phyloP scores from a whole-genome alignment of 2,888 invertebrate species.

The Mechanitis mazaeus region DNA sequence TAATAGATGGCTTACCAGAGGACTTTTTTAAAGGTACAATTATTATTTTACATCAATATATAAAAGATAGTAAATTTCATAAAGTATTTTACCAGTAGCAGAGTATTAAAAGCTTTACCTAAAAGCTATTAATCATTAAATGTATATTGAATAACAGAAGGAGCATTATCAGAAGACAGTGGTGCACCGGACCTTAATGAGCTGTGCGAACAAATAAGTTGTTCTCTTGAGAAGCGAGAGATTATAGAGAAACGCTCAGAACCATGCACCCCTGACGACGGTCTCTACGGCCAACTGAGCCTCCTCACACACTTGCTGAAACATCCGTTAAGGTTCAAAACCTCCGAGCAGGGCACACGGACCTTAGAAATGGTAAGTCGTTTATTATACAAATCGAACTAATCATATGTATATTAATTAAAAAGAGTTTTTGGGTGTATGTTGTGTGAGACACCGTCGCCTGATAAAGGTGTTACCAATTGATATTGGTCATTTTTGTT shows the following conservation, averaged over 20 bases:
- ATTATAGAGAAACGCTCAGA: slow-evolving; percentile 88
- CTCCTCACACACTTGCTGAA: slow-evolving; percentile 92
- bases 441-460: no score
- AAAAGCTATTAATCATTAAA: no score
- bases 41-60: not conserved
- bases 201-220: slow-evolving; percentile 83
- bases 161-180: slow-evolving; percentile 67
- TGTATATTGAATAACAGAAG: slow-evolving; percentile 41
- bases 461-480: no score
- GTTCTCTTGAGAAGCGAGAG: slow-evolving; percentile 85
- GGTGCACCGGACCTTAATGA: slow-evolving; percentile 80
- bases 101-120: no score
- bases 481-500: no score
- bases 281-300: slow-evolving; percentile 90
- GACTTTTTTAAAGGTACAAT: slow-evolving; percentile 83
- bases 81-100: no score
- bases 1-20: slow-evolving; percentile 90
- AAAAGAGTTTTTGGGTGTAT: no score
- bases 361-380: slow-evolving; percentile 77
- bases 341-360: slow-evolving; percentile 83
- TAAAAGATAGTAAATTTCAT: no score
- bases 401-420: not conserved
- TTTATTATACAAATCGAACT: not conserved
- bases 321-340: slow-evolving; percentile 91
- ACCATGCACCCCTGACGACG: slow-evolving; percentile 91